Conservation (phyloP, 2,113 vertebrate species). For the Cercocebus atys region DNA sequence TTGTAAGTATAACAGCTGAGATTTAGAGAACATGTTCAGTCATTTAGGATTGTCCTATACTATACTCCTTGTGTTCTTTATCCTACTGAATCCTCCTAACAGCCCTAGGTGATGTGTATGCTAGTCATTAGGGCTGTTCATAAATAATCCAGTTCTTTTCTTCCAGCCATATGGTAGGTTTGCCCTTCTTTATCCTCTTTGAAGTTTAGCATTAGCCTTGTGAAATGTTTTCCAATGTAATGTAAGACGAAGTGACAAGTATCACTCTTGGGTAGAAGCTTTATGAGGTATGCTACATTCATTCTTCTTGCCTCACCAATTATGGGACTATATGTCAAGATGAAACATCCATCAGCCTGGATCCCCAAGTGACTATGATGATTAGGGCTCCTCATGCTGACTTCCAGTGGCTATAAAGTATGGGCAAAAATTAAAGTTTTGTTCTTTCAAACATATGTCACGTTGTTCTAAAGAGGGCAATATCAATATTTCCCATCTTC, state of each 20-base stretch:
- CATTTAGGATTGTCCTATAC: background rate
- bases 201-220: background rate
- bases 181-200: background rate
- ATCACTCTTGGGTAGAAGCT: background rate
- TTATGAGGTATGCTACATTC: background rate
- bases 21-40: background rate
- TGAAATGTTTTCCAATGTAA: background rate
- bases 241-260: background rate
- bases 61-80: background rate
- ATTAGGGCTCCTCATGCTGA: background rate
- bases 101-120: background rate
- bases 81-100: background rate
- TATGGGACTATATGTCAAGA: background rate
- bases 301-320: background rate
- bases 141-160: background rate
- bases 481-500: background rate
- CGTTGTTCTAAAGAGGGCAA: background rate
- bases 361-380: background rate
- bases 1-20: background rate
- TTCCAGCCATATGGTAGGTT: background rate
- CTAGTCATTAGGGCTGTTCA: background rate
- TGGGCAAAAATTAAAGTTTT: constrained; percentile 4
- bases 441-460: background rate
- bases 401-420: background rate
- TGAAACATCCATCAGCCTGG: background rate